phyloP scores from a whole-genome alignment of 2,797 vertebrate genomes.

The Synaphobranchus kaupii region DNA sequence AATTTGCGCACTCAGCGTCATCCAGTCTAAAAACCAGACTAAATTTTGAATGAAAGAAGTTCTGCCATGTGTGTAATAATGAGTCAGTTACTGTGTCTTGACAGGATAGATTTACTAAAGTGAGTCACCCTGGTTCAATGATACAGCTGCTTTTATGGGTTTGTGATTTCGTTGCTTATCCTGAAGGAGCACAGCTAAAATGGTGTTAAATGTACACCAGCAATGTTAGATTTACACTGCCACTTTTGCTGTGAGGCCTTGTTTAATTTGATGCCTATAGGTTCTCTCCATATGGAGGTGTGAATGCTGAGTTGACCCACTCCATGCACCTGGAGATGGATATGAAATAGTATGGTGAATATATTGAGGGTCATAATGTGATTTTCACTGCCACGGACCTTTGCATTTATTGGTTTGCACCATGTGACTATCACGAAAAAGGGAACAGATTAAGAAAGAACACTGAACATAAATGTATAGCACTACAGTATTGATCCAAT shows the following conservation, averaged over 20 bases:
- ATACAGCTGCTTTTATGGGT: background rate
- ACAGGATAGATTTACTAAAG: background rate
- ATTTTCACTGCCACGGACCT: background rate
- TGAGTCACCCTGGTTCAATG: background rate
- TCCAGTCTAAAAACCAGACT: background rate
- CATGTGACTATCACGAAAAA: background rate
- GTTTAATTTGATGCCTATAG: background rate
- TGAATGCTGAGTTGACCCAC: background rate
- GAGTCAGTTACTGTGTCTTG: background rate
- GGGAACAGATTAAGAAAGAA: too few relatives aligned
- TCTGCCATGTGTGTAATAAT: background rate
- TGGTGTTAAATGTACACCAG: too few relatives aligned
- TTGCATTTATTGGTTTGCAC: background rate
- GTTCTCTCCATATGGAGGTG: too few relatives aligned
- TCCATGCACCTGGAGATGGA: background rate
- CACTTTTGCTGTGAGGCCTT: background rate
- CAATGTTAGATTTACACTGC: too few relatives aligned
- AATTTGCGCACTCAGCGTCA: background rate
- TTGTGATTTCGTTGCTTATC: background rate
- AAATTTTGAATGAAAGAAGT: background rate
- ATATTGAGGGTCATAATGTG: background rate
- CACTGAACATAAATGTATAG: too few relatives aligned
- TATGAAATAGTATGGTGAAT: background rate
- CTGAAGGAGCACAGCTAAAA: background rate
- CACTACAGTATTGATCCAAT: too few relatives aligned